A percentile compares a stretch with the other conserved stretches of the same genome.
Evolutionary conservation across 2,888 invertebrate genomes (phyloP).

Genomic region (Drosophila kuntzei): DNA sequence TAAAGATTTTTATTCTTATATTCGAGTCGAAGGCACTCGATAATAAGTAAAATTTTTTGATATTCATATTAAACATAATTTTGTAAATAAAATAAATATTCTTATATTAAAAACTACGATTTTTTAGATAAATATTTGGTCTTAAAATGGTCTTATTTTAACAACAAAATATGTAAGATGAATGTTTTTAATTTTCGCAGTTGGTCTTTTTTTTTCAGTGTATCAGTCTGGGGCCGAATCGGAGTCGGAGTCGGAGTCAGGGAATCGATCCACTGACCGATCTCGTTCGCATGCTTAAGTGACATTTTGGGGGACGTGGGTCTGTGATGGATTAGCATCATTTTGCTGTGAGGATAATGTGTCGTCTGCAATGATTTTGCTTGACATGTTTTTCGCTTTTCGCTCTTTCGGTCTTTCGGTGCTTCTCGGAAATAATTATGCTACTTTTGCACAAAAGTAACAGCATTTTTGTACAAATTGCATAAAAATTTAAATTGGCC

Average conservation of each 20-base stretch:
- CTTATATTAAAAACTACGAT: too few species aligned
- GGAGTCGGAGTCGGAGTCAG: background rate
- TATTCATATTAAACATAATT: too few species aligned
- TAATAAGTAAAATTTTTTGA: too few species aligned
- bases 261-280: slow-evolving; percentile 46
- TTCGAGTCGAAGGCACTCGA: too few species aligned
- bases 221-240: slow-evolving; percentile 32
- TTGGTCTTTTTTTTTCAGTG: too few species aligned
- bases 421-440: slow-evolving; percentile 85
- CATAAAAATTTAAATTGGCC: slow-evolving; percentile 81
- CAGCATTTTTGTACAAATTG: slow-evolving; percentile 84
- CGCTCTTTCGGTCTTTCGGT: slow-evolving; percentile 31
- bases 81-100: too few species aligned
- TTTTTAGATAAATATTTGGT: too few species aligned
- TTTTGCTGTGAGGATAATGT: slow-evolving; percentile 83
- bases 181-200: too few species aligned
- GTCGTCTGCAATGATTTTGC: slow-evolving; percentile 83
- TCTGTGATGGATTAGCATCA: slow-evolving; percentile 85
- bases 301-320: slow-evolving; percentile 74
- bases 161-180: too few species aligned
- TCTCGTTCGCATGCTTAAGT: slow-evolving; percentile 73
- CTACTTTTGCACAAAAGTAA: slow-evolving; percentile 81
- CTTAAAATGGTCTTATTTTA: too few species aligned
- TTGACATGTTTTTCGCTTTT: slow-evolving; percentile 67
- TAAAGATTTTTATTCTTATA: too few species aligned